Evolutionary conservation across 2,888 invertebrate species (phyloP), one percentile per base, ranked within the genome.

Genomic region (Carcina quercana): DNA sequence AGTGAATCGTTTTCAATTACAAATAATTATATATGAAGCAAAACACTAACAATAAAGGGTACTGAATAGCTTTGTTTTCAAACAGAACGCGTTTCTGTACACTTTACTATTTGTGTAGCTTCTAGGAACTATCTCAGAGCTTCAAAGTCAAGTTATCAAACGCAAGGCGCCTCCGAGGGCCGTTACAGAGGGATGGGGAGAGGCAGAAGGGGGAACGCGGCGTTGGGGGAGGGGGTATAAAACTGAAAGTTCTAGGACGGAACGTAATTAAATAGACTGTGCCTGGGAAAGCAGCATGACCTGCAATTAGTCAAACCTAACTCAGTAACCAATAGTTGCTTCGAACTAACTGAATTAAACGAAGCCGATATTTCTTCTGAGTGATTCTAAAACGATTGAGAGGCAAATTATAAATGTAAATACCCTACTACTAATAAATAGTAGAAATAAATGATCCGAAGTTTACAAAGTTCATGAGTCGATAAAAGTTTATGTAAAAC

Each of bases 221-320:
- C 7, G 5, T 7, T 17, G 17, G 15, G 33, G 36, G 40, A 41
- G 47, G 45, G 15, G 40, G 40, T 37, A 39, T 50, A 50, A 58
- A 53, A 53, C 50, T 52, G 53, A 57, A 60, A 58, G 60, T 63
- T 59, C 57, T 57, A 57, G 61, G 55, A 43, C 53, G 53, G 50
- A 42, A 43, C 44, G 48, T 56, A 60, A 66, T 62, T 58, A 60
- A 47, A 61, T 49, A 48, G 45, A 53, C 49, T 44, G 49, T 42
- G 36, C 41, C 41, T 45, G 35, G 46, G 44, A 47, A 35, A 53
- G 46, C 42, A 34, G 44, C 40, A 43, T 47, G 43, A 50, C 58
- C 53, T 46, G 38, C 49, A 54, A 57, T 56, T 54, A 57, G 43
- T 47, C 37, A 49, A 53, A 49, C 41, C 43, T 24, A 35, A 47